These are phyloP conservation scores for Sinosuthora webbiana DNA, from an alignment of 2,113 vertebrate species.

Conservation along the genomic window DNA sequence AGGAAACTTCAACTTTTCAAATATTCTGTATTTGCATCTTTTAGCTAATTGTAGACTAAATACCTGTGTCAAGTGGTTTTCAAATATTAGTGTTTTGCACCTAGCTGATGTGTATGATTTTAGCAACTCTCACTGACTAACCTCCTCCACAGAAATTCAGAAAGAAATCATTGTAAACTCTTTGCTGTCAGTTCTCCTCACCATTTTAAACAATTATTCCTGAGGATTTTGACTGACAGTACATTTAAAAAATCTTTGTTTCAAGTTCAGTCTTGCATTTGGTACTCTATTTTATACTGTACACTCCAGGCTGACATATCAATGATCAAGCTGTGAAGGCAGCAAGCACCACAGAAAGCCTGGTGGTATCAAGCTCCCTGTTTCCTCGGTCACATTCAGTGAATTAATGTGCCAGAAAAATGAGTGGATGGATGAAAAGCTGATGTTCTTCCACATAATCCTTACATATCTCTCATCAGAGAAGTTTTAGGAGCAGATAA, in stretches of 20 bases:
- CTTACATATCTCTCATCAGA: not conserved
- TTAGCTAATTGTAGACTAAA: not conserved
- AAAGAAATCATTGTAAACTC: not conserved
- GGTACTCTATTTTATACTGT: not conserved
- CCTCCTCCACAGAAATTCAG: not conserved
- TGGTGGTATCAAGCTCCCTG: not conserved
- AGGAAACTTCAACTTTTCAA: not conserved
- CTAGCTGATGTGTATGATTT: not conserved
- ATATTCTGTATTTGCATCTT: not conserved
- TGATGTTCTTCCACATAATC: not conserved
- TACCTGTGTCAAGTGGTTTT: not conserved
- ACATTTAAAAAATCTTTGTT: not conserved
- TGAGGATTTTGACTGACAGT: not conserved
- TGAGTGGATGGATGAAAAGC: not conserved
- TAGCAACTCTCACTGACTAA: not conserved
- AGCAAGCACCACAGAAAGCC: not conserved
- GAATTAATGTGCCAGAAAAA: not conserved
- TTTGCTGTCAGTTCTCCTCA: not conserved
- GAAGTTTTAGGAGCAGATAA: not conserved
- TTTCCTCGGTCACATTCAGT: not conserved
- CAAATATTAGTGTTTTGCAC: not conserved
- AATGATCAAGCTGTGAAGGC: not conserved
- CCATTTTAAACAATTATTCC: not conserved
- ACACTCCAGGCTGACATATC: accelerated
- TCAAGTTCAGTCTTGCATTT: not conserved